Base-by-base conservation (phyloP, 2,113 vertebrate species). In the Neoarius graeffei region DNA sequence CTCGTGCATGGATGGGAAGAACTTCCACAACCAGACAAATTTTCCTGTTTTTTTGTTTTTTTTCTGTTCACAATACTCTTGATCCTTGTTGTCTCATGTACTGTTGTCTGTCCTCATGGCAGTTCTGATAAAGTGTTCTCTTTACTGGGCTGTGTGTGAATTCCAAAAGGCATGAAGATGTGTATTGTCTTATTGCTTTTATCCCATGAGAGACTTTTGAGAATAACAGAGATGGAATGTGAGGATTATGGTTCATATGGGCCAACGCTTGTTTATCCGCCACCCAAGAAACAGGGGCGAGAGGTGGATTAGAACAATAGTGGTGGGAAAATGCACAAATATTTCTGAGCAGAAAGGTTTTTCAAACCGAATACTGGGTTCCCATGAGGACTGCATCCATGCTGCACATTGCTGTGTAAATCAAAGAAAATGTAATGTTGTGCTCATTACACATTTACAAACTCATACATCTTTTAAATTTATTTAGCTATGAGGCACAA, bases 131-230 rank as follows among this genome's bases (percentile, higher is more conserved):
- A 94, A 95, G 95, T 93, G 93, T 93, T 93, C 91, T 93, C 93
- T 93, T 42, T 94, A 93, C 92, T 94, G 91, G 76, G 88, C 81
- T 91, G 91, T 88, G 66, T 92, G 88, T 87, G 90, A 92, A 94
- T 94, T 93, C 93, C 92, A 93, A 90, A 42, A 93, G 90, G 91
- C 89, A 92, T 93, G 87, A 27, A 90, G 93, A 94, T 93, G 92
- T 92, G 92, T 92, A 93, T 94, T 94, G 93, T 87, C 90, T 89
- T 92, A 94, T 94, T 94, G 94, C 95, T 94, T 95, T 93, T 94
- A 93, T 91, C 87, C 93, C 92, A 93, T 94, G 91, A 93, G 93
- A 94, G 94, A 92, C 93, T 93, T 93, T 87, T 90, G 91, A 85
- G 91, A 92, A 81, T 77, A 90, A 91, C 93, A 91, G 86, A 90